Evolutionary conservation across 2,888 invertebrate genomes (phyloP), one percentile per base, ranked within the genome.

Genomic region (Euclidia mi): DNA sequence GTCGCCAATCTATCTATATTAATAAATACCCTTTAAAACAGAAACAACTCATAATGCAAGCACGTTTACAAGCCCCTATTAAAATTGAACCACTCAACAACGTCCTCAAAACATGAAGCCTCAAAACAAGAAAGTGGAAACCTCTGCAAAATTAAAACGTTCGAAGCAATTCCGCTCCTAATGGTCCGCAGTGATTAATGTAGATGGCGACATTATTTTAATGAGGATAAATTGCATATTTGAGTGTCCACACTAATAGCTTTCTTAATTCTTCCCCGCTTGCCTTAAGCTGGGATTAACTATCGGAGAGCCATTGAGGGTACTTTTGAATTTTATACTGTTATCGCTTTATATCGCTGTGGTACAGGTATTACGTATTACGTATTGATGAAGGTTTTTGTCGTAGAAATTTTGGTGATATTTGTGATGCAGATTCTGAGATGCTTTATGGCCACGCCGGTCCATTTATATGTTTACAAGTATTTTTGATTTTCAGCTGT

Each of bases 161-260:
- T 82, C 85, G 70, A 80, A 77, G 82, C 78, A 82, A 88, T 86
- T 87, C 74, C 77, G 73, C 66, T 81, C 74, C 85, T 90, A 91
- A 91, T 91, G 91, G 91, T 84, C 79, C 89, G 77, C 80, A 82
- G 88, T 91, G 91, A 92, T 92, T 89, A 91, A 92, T 89, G 85
- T 78, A 67, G 65, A 70, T 82, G 88, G 73, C 82, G 89, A 87
- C 89, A 88, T 89, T 90, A 88, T 82, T 86, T 88, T 90, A 92
- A 92, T 92, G 91, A 91, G 89, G 89, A 91, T 87, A 87, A 91
- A 92, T 91, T 87, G 88, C 88, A 90, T 88, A 87, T 88, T 88
- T 82, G 84, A 88, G 87, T 84, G 84, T 85, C 82, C 73, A 75
- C 65, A 64, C 77, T 88, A 86, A 88, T 86, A 82, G 85, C 82